Conservation (phyloP, 2,888 invertebrate species). For the Mellilla xanthometata region DNA sequence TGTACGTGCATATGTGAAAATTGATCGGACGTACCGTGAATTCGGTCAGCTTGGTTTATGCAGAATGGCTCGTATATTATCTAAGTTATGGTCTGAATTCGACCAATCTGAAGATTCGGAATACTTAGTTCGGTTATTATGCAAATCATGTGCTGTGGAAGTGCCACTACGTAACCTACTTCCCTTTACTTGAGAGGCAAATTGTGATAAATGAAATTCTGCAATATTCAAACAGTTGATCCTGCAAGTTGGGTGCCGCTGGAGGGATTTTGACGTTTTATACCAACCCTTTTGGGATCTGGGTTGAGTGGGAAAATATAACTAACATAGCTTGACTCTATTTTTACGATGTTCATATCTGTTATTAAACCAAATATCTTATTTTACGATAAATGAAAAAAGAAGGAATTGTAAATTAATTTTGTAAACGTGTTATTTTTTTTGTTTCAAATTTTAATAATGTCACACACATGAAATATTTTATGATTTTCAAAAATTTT, state of each 20-base stretch:
- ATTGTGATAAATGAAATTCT: conserved; percentile 68
- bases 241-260: background rate
- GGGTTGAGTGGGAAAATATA: background rate
- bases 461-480: too few relatives aligned
- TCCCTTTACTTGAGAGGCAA: conserved; percentile 67
- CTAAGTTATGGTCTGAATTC: conserved; percentile 50
- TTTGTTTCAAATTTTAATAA: too few relatives aligned
- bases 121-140: conserved; percentile 70
- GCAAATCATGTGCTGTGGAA: conserved; percentile 73
- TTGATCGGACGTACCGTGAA: conserved; percentile 59
- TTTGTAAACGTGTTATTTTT: too few relatives aligned
- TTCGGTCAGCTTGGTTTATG: conserved; percentile 39
- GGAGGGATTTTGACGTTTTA: background rate
- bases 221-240: conserved; percentile 40
- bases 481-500: too few relatives aligned
- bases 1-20: conserved; percentile 50
- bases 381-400: too few relatives aligned
- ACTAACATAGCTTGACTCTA: too few relatives aligned
- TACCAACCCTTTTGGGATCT: background rate
- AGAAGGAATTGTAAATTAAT: too few relatives aligned
- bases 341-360: too few relatives aligned
- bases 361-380: too few relatives aligned
- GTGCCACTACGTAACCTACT: conserved; percentile 67
- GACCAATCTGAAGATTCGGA: conserved; percentile 39
- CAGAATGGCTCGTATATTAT: conserved; percentile 43